A percentile compares a stretch with the other conserved stretches of the same genome.
Conservation (phyloP, 2,113 vertebrate species). For the Pomatorhinus ruficollis region DNA sequence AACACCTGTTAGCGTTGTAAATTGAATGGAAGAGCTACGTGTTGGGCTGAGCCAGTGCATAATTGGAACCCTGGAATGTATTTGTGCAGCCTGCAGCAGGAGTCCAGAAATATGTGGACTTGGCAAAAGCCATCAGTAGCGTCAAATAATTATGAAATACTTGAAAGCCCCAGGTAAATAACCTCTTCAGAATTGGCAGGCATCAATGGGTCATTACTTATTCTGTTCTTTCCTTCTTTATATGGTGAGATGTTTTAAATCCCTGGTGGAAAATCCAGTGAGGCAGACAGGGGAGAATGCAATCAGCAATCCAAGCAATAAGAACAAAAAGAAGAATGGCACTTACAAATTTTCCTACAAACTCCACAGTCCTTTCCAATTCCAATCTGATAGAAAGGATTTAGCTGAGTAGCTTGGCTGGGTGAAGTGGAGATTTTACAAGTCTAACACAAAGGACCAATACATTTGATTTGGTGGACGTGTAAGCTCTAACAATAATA, state of each 20-base stretch:
- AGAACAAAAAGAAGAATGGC: slow-evolving; percentile 58
- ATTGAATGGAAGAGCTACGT: neutral
- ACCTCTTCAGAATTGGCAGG: slow-evolving; percentile 63
- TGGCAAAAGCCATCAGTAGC: slow-evolving; percentile 45
- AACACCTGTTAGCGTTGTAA: neutral
- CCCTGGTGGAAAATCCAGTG: slow-evolving; percentile 35
- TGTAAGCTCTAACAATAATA: slow-evolving; percentile 38
- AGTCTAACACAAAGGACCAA: slow-evolving; percentile 20
- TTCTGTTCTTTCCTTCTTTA: slow-evolving; percentile 57
- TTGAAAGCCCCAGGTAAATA: slow-evolving; percentile 65
- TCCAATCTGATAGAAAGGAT: slow-evolving; percentile 52
- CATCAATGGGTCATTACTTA: slow-evolving; percentile 65
- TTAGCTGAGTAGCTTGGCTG: slow-evolving; percentile 50
- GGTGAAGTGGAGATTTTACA: slow-evolving; percentile 18
- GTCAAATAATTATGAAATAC: slow-evolving; percentile 56
- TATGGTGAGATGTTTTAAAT: slow-evolving; percentile 33
- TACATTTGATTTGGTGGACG: slow-evolving; percentile 22
- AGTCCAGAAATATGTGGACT: slow-evolving; percentile 36
- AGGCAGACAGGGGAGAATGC: slow-evolving; percentile 34
- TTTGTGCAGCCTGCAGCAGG: slow-evolving; percentile 16
- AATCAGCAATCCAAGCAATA: slow-evolving; percentile 33
- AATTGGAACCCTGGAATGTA: slow-evolving; percentile 13
- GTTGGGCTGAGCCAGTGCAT: neutral
- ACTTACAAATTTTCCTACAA: slow-evolving; percentile 46
- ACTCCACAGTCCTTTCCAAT: slow-evolving; percentile 59